These are phyloP conservation scores for Petrolisthes cinctipes DNA, from an alignment of 2,888 invertebrate species.

Conservation along the genomic window DNA sequence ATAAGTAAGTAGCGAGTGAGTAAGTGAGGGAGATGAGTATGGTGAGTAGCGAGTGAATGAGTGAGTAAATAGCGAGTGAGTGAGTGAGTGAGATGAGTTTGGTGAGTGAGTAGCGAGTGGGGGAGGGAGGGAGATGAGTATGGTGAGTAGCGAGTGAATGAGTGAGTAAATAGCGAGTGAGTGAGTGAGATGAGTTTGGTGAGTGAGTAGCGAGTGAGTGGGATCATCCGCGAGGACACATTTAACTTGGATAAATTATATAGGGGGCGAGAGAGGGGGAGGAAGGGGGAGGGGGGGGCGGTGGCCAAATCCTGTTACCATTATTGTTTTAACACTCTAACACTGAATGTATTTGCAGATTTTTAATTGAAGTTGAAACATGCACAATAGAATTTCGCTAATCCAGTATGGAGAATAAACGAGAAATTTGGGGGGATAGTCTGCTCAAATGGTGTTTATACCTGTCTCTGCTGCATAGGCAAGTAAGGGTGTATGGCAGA, in stretches of 20 bases:
- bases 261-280: slow-evolving; percentile 28
- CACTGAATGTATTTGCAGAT: slow-evolving; percentile 54
- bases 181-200: not conserved
- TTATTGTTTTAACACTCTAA: slow-evolving; percentile 53
- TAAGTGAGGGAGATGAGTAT: no score
- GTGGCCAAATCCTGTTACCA: slow-evolving; percentile 54
- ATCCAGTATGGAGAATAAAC: slow-evolving; percentile 55
- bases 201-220: not conserved
- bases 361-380: slow-evolving; percentile 59
- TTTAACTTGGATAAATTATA: slow-evolving; percentile 29
- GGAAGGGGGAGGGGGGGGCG: slow-evolving; percentile 2
- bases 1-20: not conserved
- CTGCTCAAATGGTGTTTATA: slow-evolving; percentile 54
- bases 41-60: not conserved
- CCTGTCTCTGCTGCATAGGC: slow-evolving; percentile 36
- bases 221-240: slow-evolving; percentile 18
- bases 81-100: not conserved
- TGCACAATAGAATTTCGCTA: slow-evolving; percentile 57
- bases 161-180: not conserved
- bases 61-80: not conserved
- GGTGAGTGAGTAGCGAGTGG: slow-evolving; percentile 1
- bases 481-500: slow-evolving; percentile 30
- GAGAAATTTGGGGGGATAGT: slow-evolving; percentile 47
- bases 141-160: not conserved
- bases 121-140: slow-evolving; percentile 13